Conservation (phyloP, 2,113 vertebrate species). For the Eulemur rufifrons region DNA sequence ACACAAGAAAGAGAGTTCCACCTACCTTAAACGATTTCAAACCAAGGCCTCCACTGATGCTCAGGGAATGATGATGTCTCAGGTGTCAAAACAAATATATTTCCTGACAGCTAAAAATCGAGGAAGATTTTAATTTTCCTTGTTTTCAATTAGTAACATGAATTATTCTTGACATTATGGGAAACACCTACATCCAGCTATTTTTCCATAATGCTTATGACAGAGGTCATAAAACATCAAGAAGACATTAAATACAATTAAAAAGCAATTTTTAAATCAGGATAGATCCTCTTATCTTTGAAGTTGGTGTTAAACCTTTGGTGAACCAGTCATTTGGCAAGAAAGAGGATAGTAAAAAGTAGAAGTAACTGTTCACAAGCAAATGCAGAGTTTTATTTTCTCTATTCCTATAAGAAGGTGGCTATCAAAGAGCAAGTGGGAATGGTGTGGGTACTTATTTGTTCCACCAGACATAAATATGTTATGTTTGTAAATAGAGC, state of each 20-base stretch:
- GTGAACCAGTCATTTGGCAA: neutral
- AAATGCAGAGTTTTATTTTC: neutral
- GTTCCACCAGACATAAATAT: neutral
- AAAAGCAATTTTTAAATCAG: neutral
- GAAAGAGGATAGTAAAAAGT: neutral
- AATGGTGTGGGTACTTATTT: neutral
- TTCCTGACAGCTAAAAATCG: neutral
- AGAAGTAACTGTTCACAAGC: neutral
- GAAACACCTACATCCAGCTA: neutral
- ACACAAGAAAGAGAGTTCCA: neutral
- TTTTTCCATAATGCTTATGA: neutral
- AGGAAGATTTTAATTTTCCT: neutral
- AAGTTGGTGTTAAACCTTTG: neutral
- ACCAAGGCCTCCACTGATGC: neutral
- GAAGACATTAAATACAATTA: neutral
- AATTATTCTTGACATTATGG: neutral
- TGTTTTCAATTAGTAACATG: neutral
- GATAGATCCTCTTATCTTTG: slow-evolving; percentile 7
- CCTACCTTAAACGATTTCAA: neutral
- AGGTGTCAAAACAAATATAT: neutral
- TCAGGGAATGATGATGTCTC: neutral
- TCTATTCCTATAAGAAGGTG: neutral
- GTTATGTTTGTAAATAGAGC: neutral
- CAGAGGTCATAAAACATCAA: neutral
- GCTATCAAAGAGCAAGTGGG: neutral